phyloP scores from a whole-genome alignment of 2,888 invertebrate genomes.

The Agrilus mali region DNA sequence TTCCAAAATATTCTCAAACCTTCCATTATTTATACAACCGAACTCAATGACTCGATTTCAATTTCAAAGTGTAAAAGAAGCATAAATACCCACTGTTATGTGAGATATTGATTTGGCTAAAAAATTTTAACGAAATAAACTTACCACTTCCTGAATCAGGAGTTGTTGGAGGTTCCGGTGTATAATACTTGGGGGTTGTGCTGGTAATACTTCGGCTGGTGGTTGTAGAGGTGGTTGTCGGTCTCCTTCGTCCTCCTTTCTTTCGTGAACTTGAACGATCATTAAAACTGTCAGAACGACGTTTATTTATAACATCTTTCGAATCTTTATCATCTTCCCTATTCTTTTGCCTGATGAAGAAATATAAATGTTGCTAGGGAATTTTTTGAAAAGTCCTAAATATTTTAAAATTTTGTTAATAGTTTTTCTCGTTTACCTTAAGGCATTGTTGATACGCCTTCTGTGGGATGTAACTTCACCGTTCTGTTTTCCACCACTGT shows the following conservation, averaged over 20 bases:
- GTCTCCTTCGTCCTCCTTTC: background rate
- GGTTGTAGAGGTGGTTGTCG: constrained; percentile 39
- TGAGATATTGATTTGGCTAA: background rate
- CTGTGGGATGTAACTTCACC: constrained; percentile 9
- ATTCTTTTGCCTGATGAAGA: background rate
- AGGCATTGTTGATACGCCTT: constrained; percentile 6
- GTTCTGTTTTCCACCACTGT: constrained; percentile 17
- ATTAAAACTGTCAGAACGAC: background rate
- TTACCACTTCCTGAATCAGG: constrained; percentile 77
- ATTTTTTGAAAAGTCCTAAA: too few species aligned
- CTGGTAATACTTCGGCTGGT: constrained; percentile 27
- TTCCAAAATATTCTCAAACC: too few species aligned
- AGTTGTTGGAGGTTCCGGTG: constrained; percentile 78
- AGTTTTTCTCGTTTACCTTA: constrained; percentile 2
- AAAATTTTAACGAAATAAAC: constrained; percentile 7
- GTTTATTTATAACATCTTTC: background rate
- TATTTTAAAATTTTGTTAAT: too few species aligned
- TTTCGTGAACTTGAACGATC: too few species aligned
- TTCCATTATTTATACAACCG: too few species aligned
- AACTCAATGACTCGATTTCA: too few species aligned
- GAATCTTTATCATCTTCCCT: background rate
- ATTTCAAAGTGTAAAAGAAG: too few species aligned
- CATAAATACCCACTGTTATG: too few species aligned
- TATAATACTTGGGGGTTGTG: constrained; percentile 39
- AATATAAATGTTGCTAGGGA: too few species aligned